These are phyloP conservation scores for Psix sp. DNA, from an alignment of 1,140 invertebrate genomes.

Conservation along the genomic window DNA sequence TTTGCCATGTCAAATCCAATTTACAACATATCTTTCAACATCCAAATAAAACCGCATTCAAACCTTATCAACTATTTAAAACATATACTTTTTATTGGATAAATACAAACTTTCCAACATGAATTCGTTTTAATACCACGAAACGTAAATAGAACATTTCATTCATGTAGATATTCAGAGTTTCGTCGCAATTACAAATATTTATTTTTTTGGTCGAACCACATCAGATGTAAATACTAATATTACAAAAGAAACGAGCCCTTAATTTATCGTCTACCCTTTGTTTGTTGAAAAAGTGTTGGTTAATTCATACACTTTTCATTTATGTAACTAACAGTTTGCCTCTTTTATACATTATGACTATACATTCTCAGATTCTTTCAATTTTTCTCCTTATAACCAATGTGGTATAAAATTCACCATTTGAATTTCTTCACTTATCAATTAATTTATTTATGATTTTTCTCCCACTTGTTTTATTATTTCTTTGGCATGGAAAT, in stretches of 20 bases:
- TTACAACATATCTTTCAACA: constrained; percentile 49
- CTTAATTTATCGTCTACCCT: constrained; percentile 15
- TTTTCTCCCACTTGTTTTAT: no score
- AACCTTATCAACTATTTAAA: constrained; percentile 57
- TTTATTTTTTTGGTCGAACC: constrained; percentile 6
- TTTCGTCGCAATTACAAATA: constrained; percentile 32
- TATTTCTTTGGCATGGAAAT: constrained; percentile 53
- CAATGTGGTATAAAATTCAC: constrained; percentile 19
- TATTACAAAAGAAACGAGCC: constrained; percentile 25
- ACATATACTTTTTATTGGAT: constrained; percentile 31
- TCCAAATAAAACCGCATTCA: constrained; percentile 47
- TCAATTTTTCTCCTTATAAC: constrained; percentile 2
- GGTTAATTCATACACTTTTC: constrained; percentile 34
- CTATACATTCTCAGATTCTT: constrained; percentile 47
- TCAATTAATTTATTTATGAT: no score
- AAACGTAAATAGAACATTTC: constrained; percentile 38
- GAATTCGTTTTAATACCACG: constrained; percentile 24
- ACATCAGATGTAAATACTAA: constrained; percentile 20
- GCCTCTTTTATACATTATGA: constrained; percentile 48
- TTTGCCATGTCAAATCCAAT: constrained; percentile 50
- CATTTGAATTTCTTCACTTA: constrained; percentile 23
- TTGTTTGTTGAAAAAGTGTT: constrained; percentile 32
- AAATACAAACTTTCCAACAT: constrained; percentile 38
- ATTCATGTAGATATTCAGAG: constrained; percentile 24
- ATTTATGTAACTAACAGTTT: constrained; percentile 44